Percentiles rank a stretch among this genome's conserved stretches.
These are phyloP conservation scores for Linyphia triangularis DNA, from an alignment of 2,888 invertebrate genomes.

Conservation along the genomic window DNA sequence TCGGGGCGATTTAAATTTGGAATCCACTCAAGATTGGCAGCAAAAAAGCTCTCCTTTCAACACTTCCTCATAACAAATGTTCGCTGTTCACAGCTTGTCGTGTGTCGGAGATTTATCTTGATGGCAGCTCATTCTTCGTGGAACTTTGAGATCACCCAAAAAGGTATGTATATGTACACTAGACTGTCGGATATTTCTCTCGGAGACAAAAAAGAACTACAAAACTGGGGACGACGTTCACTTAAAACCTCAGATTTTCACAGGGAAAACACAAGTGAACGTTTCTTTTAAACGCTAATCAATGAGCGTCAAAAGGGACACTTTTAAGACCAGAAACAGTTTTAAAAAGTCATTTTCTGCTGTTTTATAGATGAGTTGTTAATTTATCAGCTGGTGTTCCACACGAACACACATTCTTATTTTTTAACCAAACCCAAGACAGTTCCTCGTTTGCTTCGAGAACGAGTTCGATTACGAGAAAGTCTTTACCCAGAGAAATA, in stretches of 20 bases:
- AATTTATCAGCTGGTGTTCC: no score
- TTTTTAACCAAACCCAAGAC: no score
- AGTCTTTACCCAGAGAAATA: constrained; percentile 71
- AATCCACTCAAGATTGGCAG: constrained; percentile 55
- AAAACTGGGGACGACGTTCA: constrained; percentile 45
- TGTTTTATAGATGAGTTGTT: no score
- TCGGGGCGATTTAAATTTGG: constrained; percentile 41
- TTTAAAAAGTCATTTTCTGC: no score
- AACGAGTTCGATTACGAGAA: no score
- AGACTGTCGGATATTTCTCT: constrained; percentile 61
- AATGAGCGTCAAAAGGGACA: background rate
- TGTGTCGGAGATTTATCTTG: background rate
- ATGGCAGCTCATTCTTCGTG: background rate
- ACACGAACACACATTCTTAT: no score
- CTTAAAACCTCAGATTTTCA: constrained; percentile 72
- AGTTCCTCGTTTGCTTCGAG: no score
- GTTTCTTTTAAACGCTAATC: background rate
- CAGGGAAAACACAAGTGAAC: constrained; percentile 56
- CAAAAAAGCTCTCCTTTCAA: background rate
- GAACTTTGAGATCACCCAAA: constrained; percentile 53
- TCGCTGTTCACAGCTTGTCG: background rate
- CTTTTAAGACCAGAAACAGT: no score
- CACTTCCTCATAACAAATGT: background rate
- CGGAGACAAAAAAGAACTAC: constrained; percentile 21
- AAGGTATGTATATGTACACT: constrained; percentile 70